Conservation (phyloP, 2,888 invertebrate genomes). For the Andrena bicolor region DNA sequence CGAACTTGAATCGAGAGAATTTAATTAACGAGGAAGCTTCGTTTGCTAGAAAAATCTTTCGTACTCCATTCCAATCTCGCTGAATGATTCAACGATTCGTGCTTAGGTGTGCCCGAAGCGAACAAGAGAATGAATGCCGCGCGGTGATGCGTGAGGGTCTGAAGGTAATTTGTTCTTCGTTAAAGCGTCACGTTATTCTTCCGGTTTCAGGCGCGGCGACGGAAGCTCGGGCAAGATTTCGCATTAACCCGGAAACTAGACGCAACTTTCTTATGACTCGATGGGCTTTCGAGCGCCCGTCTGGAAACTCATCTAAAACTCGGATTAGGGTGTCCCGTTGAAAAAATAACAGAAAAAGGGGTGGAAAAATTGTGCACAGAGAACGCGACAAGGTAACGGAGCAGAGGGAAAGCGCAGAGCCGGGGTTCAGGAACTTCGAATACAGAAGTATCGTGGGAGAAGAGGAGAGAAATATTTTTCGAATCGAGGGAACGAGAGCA, state of each 20-base stretch:
- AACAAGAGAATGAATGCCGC: neutral
- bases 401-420: neutral
- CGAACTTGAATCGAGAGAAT: conserved; percentile 14
- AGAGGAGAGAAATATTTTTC: neutral
- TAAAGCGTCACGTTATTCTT: conserved; percentile 40
- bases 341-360: neutral
- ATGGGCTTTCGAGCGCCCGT: conserved; percentile 73
- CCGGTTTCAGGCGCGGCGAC: conserved; percentile 18
- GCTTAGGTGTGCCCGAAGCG: too few relatives aligned
- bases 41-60: neutral
- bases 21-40: neutral
- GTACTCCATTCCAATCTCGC: neutral
- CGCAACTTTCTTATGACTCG: conserved; percentile 78
- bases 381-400: neutral
- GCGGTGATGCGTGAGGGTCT: conserved; percentile 1
- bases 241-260: conserved; percentile 77
- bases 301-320: conserved; percentile 83
- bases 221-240: conserved; percentile 68
- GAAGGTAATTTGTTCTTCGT: conserved; percentile 34
- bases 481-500: neutral
- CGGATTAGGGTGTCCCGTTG: conserved; percentile 74
- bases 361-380: neutral
- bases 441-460: neutral
- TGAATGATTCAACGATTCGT: neutral
- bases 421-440: too few relatives aligned